Percentiles rank a stretch among this genome's conserved stretches.
phyloP scores from a whole-genome alignment of 2,113 vertebrate species.

The Tamias sibiricus region DNA sequence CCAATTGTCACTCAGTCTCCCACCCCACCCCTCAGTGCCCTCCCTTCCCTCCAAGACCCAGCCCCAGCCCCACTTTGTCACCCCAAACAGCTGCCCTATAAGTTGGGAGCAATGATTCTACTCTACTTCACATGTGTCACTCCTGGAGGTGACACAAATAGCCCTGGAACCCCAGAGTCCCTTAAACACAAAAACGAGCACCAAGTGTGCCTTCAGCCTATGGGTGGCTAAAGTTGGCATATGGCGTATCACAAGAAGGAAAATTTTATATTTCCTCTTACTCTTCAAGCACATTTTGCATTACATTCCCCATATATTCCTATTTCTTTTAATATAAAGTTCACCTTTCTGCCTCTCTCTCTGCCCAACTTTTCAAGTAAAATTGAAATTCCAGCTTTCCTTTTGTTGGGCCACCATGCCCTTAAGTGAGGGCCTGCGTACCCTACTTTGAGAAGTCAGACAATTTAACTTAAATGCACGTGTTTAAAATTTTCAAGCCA shows the following conservation, averaged over 20 bases:
- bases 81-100: not conserved
- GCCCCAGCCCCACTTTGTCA: not conserved
- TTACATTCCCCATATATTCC: not conserved
- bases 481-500: not conserved
- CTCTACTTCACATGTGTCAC: not conserved
- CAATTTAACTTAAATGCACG: not conserved
- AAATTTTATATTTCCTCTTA: not conserved
- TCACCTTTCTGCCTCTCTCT: not conserved
- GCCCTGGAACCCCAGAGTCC: not conserved
- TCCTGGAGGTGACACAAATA: not conserved
- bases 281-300: not conserved
- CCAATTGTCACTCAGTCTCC: not conserved
- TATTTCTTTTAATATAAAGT: constrained; percentile 33
- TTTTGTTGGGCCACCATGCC: not conserved
- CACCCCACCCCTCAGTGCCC: not conserved
- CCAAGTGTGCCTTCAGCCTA: not conserved
- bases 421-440: not conserved
- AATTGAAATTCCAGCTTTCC: not conserved
- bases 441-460: not conserved
- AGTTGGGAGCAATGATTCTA: not conserved
- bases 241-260: no score
- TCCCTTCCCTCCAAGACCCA: not conserved
- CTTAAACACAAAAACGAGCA: not conserved
- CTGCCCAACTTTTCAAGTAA: not conserved
- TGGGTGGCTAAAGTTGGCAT: not conserved